Conservation (phyloP, 1,140 invertebrate species). For the Pseudomyrmex gracilis region DNA sequence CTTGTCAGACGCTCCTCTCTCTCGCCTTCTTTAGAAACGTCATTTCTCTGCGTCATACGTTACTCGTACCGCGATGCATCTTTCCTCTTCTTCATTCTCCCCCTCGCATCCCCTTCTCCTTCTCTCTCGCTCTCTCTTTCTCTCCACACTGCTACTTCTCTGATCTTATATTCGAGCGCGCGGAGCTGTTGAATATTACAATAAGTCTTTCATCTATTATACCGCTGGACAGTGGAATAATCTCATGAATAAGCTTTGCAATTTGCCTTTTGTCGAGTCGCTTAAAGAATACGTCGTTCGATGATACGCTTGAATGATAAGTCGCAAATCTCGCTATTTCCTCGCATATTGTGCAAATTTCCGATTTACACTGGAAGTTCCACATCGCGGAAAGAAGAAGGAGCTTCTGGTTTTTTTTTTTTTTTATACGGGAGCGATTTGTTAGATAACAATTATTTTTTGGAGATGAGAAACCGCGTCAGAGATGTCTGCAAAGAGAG, state of each 20-base stretch:
- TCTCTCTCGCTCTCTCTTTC: neutral
- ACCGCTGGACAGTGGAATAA: slow-evolving; percentile 5
- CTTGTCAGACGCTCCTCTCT: slow-evolving; percentile 70
- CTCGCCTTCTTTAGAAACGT: slow-evolving; percentile 75
- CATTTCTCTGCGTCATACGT: slow-evolving; percentile 74
- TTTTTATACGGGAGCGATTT: neutral
- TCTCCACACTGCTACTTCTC: slow-evolving; percentile 15
- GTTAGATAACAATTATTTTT: too few relatives aligned
- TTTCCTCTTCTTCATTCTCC: neutral
- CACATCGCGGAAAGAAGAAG: neutral
- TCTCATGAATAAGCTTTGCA: slow-evolving; percentile 36
- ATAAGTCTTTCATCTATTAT: slow-evolving; percentile 30
- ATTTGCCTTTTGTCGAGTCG: slow-evolving; percentile 23
- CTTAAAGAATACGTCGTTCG: neutral
- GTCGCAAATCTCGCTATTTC: neutral
- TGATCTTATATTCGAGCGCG: slow-evolving; percentile 42
- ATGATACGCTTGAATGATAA: neutral
- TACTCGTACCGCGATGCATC: slow-evolving; percentile 53
- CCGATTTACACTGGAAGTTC: neutral
- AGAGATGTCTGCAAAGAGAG: too few relatives aligned
- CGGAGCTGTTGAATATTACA: slow-evolving; percentile 27
- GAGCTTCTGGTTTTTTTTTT: neutral
- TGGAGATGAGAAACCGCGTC: too few relatives aligned
- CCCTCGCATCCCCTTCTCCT: neutral
- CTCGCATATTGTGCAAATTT: neutral